Conservation (phyloP, 1,140 invertebrate genomes). For the Bradysia coprophila region DNA sequence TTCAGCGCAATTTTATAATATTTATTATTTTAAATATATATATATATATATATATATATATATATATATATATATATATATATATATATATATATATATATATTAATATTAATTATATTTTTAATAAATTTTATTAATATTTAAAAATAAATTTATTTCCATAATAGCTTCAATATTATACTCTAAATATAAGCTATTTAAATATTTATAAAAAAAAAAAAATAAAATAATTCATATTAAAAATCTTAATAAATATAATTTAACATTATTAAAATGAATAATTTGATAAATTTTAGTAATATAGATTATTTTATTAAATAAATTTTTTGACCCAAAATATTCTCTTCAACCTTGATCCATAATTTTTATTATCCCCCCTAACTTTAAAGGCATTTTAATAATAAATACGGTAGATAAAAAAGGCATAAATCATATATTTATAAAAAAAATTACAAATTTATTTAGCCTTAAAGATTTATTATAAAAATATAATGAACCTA, state of each 20-base stretch:
- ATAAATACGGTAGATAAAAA: slow-evolving; percentile 15
- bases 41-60: slow-evolving; percentile 12
- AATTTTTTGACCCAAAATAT: slow-evolving; percentile 23
- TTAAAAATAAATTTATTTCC: slow-evolving; percentile 20
- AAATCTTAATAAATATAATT: slow-evolving; percentile 28
- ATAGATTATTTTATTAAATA: slow-evolving; percentile 15
- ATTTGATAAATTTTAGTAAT: slow-evolving; percentile 14
- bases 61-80: slow-evolving; percentile 23
- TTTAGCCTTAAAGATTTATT: slow-evolving; percentile 17
- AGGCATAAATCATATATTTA: slow-evolving; percentile 21
- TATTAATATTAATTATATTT: slow-evolving; percentile 14
- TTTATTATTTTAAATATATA: slow-evolving; percentile 25
- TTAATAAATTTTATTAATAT: slow-evolving; percentile 13
- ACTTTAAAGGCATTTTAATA: background rate
- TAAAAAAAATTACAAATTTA: slow-evolving; percentile 15
- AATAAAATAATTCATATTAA: slow-evolving; percentile 21
- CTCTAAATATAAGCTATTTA: slow-evolving; percentile 37
- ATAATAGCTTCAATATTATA: slow-evolving; percentile 37
- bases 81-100: slow-evolving; percentile 14
- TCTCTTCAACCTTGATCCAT: slow-evolving; percentile 27
- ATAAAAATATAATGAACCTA: slow-evolving; percentile 14
- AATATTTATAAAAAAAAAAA: slow-evolving; percentile 24
- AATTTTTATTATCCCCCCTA: background rate
- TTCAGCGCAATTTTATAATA: slow-evolving; percentile 32
- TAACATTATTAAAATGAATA: slow-evolving; percentile 25